Evolutionary conservation across 2,113 vertebrate species (phyloP), one percentile per base, ranked within the genome.

Genomic region (Podarcis muralis): DNA sequence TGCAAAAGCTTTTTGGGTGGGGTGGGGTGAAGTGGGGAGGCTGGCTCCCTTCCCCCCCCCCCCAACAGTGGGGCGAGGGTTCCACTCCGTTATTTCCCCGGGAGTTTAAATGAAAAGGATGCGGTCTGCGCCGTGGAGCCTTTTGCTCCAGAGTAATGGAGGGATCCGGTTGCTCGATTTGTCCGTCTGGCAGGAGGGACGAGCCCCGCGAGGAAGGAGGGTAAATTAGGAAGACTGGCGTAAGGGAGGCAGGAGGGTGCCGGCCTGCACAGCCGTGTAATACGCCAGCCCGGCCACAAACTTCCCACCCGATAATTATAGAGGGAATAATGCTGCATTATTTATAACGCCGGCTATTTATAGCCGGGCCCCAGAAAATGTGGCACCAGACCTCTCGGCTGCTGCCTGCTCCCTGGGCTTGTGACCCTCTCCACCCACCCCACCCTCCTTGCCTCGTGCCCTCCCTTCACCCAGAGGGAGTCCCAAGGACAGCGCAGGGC

Each of bases 301-400:
- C 84, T 90, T 86, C 88, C 88, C 88, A 81, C 83, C 88, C 25
- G 88, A 90, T 90, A 90, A 90, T 90, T 90, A 90, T 90, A 90
- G 88, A 74, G 75, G 80, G 88, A 89, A 82, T 86, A 68, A 90
- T 75, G 84, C 88, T 90, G 88, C 84, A 90, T 90, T 90, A 90
- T 90, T 90, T 90, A 90, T 90, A 90, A 86, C 59, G 35, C 59
- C 6, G 79, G 18, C 84, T 90, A 90, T 90, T 90, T 90, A 76
- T 80, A 89, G 92, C 86, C 88, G 37, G 90, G 93, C 87, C 91
- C 85, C 75, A 85, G 85, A 88, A 89, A 75, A 88, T 78, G 15
- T 37, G 85, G 94, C 93, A 90, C 74, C 85, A 95, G 83, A 78
- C 79, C 89, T 91, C 20, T 91, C 20, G 88, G 92, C 25, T 79